phyloP scores from a whole-genome alignment of 2,797 vertebrate species.

The Gadopsis bispinosus region DNA sequence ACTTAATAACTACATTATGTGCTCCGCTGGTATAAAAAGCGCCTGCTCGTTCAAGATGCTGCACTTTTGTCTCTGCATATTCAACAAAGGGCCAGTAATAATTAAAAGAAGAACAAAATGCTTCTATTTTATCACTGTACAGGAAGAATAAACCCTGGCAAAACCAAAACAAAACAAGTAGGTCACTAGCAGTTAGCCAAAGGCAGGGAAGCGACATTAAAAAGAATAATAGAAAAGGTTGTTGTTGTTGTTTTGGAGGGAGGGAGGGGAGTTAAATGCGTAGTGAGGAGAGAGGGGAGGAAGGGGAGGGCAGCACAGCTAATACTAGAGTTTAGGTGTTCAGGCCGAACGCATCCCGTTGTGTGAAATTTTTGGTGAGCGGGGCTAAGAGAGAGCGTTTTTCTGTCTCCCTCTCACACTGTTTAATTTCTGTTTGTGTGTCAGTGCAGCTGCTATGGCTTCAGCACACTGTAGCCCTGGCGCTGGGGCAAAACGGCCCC shows the following conservation, averaged over 20 bases:
- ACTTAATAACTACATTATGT: constrained; percentile 59
- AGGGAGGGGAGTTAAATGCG: constrained; percentile 69
- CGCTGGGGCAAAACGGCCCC: constrained; percentile 40
- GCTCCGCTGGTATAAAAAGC: constrained; percentile 45
- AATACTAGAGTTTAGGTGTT: constrained; percentile 60
- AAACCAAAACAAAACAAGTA: constrained; percentile 82
- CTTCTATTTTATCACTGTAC: constrained; percentile 75
- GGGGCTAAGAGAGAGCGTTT: constrained; percentile 36
- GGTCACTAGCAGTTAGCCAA: constrained; percentile 82
- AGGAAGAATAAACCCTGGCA: constrained; percentile 72
- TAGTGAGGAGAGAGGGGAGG: constrained; percentile 62
- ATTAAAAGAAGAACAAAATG: constrained; percentile 77
- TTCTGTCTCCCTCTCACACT: constrained; percentile 33
- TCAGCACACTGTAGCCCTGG: constrained; percentile 53
- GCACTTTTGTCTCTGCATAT: constrained; percentile 56
- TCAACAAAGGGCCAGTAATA: constrained; percentile 69
- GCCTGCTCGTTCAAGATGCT: constrained; percentile 42
- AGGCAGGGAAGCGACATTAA: constrained; percentile 82
- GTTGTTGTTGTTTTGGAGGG: constrained; percentile 78
- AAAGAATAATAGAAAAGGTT: constrained; percentile 86
- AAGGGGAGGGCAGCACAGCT: constrained; percentile 62
- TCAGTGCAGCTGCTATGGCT: constrained; percentile 62
- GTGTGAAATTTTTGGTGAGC: constrained; percentile 19
- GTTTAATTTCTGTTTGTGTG: constrained; percentile 50
- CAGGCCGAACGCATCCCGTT: constrained; percentile 46